Evolutionary conservation across 2,113 vertebrate species (phyloP).

Genomic region (Marmota flaviventris): DNA sequence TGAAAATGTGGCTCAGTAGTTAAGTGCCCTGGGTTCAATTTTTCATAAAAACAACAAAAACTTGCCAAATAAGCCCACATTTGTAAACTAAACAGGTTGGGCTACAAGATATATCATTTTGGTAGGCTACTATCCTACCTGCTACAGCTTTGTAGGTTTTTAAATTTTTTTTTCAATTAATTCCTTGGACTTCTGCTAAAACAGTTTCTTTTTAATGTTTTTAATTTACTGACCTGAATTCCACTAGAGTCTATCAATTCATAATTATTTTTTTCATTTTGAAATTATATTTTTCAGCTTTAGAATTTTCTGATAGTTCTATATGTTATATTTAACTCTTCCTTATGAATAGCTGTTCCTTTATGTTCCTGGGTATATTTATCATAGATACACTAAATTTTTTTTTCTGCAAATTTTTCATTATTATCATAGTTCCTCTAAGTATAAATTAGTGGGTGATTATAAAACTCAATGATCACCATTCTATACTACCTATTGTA

Average conservation of each 20-base stretch:
- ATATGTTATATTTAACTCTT: neutral
- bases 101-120: neutral
- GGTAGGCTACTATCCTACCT: neutral
- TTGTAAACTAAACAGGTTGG: neutral
- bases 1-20: too few relatives aligned
- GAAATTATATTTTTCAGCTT: neutral
- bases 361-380: neutral
- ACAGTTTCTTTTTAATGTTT: neutral
- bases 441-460: neutral
- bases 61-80: neutral
- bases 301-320: neutral
- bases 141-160: neutral
- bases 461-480: neutral
- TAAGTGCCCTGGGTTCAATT: too few relatives aligned
- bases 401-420: neutral
- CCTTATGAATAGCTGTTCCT: neutral
- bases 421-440: neutral
- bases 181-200: neutral
- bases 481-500: neutral
- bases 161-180: neutral
- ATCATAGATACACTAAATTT: neutral
- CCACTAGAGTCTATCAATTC: neutral
- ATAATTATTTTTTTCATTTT: neutral
- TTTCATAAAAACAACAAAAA: neutral
- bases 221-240: neutral